Conservation (phyloP, 37 sponge, comb jelly and placozoan genomes). For the Axinella damicornis region DNA sequence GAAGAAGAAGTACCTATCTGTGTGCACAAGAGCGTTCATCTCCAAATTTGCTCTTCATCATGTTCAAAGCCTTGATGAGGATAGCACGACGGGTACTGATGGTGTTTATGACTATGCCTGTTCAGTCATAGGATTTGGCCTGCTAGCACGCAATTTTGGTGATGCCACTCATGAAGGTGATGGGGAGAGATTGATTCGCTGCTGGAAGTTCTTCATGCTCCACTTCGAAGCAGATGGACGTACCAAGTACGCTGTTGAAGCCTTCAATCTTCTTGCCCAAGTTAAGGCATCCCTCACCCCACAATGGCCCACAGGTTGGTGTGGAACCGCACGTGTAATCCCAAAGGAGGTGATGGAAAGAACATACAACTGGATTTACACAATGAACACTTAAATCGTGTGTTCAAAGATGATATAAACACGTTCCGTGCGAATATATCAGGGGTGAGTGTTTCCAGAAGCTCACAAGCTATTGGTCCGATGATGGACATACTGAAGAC, state of each 20-base stretch:
- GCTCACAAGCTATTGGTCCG: neutral
- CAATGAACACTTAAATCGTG: slow-evolving; percentile 11
- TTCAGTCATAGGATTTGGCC: neutral
- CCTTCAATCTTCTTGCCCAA: slow-evolving; percentile 4
- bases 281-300: neutral
- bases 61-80: too few relatives aligned
- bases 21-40: neutral
- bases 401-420: neutral
- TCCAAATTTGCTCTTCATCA: neutral
- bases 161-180: slow-evolving; percentile 39
- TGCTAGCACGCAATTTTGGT: neutral
- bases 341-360: slow-evolving; percentile 41
- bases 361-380: slow-evolving; percentile 29
- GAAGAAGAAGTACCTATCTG: neutral
- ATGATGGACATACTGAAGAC: neutral
- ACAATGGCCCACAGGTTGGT: neutral
- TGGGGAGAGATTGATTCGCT: slow-evolving; percentile 20
- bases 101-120: neutral
- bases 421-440: neutral
- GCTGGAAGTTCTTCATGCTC: slow-evolving; percentile 28
- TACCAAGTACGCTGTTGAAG: slow-evolving; percentile 17
- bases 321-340: slow-evolving; percentile 32
- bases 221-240: neutral
- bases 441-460: neutral
- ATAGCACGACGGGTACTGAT: neutral